phyloP scores from a whole-genome alignment of 2,113 vertebrate genomes.

The Indri indri region DNA sequence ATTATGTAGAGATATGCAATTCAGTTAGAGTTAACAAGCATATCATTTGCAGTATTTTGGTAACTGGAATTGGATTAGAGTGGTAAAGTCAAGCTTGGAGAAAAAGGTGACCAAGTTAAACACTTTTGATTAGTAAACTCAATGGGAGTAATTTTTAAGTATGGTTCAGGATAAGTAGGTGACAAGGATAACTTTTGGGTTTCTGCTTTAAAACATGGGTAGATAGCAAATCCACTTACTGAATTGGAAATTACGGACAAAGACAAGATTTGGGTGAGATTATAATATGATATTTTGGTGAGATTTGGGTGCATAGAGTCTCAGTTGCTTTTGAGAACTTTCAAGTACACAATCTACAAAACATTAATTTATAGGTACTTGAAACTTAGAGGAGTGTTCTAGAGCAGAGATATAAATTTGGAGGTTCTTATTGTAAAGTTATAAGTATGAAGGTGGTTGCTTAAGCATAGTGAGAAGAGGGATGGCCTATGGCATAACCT shows the following conservation, averaged over 20 bases:
- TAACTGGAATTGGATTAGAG: background rate
- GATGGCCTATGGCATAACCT: background rate
- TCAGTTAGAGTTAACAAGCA: background rate
- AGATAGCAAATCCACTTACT: background rate
- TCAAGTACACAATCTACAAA: background rate
- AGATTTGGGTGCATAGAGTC: background rate
- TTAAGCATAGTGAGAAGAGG: background rate
- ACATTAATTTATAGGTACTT: background rate
- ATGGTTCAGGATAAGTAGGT: background rate
- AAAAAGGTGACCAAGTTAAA: background rate
- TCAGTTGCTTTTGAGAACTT: background rate
- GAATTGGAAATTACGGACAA: background rate
- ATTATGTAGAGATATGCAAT: background rate
- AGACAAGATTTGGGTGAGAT: background rate
- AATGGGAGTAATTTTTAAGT: background rate
- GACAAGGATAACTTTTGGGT: background rate
- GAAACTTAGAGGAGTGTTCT: background rate
- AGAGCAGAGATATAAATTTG: background rate
- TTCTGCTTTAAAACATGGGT: background rate
- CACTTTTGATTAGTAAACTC: background rate
- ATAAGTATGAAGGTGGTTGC: background rate
- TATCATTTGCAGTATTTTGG: background rate
- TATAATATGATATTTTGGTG: background rate
- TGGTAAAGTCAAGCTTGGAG: background rate
- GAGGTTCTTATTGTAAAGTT: background rate